Conservation (phyloP, 2,888 invertebrate genomes). For the Alloplasta piceator region DNA sequence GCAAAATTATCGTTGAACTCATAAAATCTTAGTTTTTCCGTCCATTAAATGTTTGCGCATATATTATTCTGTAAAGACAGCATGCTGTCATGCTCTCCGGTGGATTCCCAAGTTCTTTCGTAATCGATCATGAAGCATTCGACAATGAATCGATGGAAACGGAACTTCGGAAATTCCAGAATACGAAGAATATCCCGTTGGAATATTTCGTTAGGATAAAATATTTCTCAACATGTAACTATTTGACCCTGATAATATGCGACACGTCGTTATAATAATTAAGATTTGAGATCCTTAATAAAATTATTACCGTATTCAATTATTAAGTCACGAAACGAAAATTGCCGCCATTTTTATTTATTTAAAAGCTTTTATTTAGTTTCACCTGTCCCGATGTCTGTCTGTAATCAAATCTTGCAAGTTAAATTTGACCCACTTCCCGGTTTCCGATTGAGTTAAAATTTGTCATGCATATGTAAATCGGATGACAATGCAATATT, state of each 20-base stretch:
- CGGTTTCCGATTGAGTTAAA: too few species aligned
- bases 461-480: too few species aligned
- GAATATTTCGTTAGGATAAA: conserved; percentile 14
- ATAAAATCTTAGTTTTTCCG: too few species aligned
- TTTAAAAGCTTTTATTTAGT: too few species aligned
- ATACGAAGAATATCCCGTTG: conserved; percentile 7
- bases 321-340: too few species aligned
- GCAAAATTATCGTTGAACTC: too few species aligned
- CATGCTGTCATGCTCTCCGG: neutral
- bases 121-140: conserved; percentile 29
- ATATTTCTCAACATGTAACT: conserved; percentile 33
- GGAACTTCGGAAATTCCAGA: conserved; percentile 45
- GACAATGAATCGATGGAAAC: neutral
- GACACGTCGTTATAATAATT: conserved; percentile 11
- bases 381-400: too few species aligned
- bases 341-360: too few species aligned
- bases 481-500: too few species aligned
- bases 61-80: neutral
- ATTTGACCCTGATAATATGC: conserved; percentile 19
- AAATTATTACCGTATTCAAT: too few species aligned
- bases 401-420: too few species aligned
- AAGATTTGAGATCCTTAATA: conserved; percentile 15
- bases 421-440: too few species aligned
- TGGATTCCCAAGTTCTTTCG: conserved; percentile 32
- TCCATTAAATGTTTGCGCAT: neutral